Evolutionary conservation across 2,797 vertebrate species (phyloP).

Genomic region (Ataeniobius toweri): DNA sequence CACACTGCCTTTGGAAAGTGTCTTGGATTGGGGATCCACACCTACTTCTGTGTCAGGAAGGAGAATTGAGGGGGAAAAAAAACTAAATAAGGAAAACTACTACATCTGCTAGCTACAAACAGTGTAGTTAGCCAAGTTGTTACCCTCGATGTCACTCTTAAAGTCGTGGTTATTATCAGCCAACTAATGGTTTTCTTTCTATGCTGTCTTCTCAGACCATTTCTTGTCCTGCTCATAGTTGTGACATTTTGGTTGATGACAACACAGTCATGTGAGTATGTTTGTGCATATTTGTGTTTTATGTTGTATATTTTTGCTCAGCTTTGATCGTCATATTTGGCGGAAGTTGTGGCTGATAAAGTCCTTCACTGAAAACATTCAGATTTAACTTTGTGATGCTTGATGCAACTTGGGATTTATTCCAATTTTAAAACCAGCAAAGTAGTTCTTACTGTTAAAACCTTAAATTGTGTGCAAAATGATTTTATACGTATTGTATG

Average conservation of each 20-base stretch:
- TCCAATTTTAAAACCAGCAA: neutral
- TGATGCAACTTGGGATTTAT: neutral
- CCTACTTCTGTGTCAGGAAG: neutral
- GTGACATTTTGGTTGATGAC: constrained; percentile 99
- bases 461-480: neutral
- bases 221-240: constrained; percentile 99
- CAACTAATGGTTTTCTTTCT: constrained; percentile 42
- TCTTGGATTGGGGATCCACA: neutral
- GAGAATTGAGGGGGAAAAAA: neutral
- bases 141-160: neutral
- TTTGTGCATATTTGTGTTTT: constrained; percentile 20
- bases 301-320: constrained; percentile 9
- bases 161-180: neutral
- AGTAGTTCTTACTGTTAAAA: neutral
- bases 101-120: neutral
- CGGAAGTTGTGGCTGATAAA: neutral
- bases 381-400: neutral
- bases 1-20: neutral
- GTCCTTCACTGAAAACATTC: neutral
- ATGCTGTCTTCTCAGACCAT: constrained; percentile 87
- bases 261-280: constrained; percentile 99
- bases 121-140: neutral
- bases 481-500: too few relatives aligned
- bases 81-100: neutral
- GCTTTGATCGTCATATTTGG: neutral